A percentile compares a stretch with the other conserved stretches of the same genome.
These are phyloP conservation scores for Hetaerina titia DNA, from an alignment of 2,888 invertebrate genomes.

Conservation along the genomic window DNA sequence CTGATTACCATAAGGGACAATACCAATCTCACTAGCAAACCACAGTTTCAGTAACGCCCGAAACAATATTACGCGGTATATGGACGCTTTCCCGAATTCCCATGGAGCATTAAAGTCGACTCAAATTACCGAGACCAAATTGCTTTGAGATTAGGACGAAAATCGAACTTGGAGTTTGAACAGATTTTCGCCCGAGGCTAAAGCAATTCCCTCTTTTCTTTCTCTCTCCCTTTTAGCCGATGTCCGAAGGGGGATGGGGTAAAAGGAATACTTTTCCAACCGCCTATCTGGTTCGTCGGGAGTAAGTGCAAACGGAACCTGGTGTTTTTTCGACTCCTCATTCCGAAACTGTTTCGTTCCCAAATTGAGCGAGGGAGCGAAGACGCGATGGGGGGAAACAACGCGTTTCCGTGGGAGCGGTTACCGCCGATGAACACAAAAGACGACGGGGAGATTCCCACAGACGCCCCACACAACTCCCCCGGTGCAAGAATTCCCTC, in stretches of 20 bases:
- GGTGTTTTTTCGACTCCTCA: background rate
- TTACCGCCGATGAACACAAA: slow-evolving; percentile 43
- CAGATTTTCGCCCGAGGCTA: background rate
- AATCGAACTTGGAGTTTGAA: background rate
- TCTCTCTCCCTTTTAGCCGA: background rate
- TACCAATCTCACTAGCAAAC: too few relatives aligned
- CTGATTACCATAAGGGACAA: too few relatives aligned
- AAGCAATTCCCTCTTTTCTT: background rate
- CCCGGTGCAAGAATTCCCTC: background rate
- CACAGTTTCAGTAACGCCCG: too few relatives aligned
- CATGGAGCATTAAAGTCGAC: too few relatives aligned
- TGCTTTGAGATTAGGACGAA: too few relatives aligned
- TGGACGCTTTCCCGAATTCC: too few relatives aligned
- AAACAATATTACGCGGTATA: too few relatives aligned
- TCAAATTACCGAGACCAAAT: too few relatives aligned
- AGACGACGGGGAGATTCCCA: background rate
- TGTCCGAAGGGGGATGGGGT: background rate
- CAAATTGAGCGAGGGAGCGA: background rate
- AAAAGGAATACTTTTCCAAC: background rate
- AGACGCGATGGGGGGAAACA: background rate
- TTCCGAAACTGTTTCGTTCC: background rate
- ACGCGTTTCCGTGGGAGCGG: slow-evolving; percentile 58
- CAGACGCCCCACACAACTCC: background rate
- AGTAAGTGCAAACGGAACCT: background rate
- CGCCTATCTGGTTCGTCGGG: background rate